Evolutionary conservation across 1,140 invertebrate species (phyloP).

Genomic region (Drosophila simulans): DNA sequence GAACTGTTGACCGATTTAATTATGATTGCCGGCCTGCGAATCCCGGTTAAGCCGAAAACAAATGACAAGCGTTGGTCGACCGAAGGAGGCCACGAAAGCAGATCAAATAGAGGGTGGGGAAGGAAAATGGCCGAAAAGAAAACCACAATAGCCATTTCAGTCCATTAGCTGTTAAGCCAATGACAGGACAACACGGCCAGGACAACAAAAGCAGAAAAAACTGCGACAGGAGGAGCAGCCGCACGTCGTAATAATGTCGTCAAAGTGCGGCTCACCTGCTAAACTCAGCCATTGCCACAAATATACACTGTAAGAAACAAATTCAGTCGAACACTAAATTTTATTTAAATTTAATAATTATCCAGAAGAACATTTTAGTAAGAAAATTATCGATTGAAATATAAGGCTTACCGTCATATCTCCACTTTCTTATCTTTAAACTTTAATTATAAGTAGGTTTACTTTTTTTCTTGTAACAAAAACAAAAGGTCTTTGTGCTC

Average conservation of each 20-base stretch:
- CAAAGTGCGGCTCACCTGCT: constrained; percentile 55
- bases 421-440: too few relatives aligned
- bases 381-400: too few relatives aligned
- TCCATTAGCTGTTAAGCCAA: constrained; percentile 77
- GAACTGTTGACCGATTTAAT: constrained; percentile 53
- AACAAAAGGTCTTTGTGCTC: too few relatives aligned
- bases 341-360: too few relatives aligned
- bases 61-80: constrained; percentile 53
- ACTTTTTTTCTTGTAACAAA: too few relatives aligned
- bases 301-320: background rate
- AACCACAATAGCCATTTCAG: constrained; percentile 60
- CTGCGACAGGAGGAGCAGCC: constrained; percentile 19
- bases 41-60: constrained; percentile 55
- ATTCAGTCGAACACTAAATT: too few relatives aligned
- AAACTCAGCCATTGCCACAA: constrained; percentile 53
- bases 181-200: constrained; percentile 51
- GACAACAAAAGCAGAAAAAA: constrained; percentile 31
- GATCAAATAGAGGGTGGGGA: background rate
- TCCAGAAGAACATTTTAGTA: too few relatives aligned
- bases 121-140: constrained; percentile 37
- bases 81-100: constrained; percentile 29
- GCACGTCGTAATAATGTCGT: constrained; percentile 67
- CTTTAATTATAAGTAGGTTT: too few relatives aligned
- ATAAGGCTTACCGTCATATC: too few relatives aligned
- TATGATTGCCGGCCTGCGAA: constrained; percentile 43